Base-by-base conservation (phyloP, 2,888 invertebrate genomes). In the Heliconius ismenius region DNA sequence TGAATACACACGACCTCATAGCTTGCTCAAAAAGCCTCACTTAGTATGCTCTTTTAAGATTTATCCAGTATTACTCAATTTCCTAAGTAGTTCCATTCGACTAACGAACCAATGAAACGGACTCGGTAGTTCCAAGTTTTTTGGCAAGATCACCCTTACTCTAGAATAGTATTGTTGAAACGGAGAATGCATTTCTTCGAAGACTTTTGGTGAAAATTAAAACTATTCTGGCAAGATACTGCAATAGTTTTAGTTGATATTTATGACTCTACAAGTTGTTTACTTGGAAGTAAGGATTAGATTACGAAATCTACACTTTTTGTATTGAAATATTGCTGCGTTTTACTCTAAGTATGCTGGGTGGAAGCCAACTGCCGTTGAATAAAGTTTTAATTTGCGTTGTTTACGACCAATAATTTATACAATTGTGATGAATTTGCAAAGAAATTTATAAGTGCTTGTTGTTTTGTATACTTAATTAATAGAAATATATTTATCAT, bases 1-100 rank as follows among this genome's bases (percentile, higher is more conserved):
- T 72, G 76, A 72, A 73, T 54, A 73, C 72, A 67, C 76, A 32
- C 39, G 24, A 76, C 39, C 72, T 76, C 72, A 76, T 72, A 78
- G 76, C 62, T 76, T 78, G 74, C 76, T 76, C 43, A 43, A 58
- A 79, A 73, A 60, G 32, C 74, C 68, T 73, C 75, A 76, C 76
- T 79, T 76, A 76, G 76, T 76, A 78, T 76, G 78, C 76, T 76
- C 72, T 73, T 78, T 76, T 74, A 74, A 78, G 75, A 75, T 83
- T 80, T 83, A 83, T 83, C 84, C 84, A 82, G 86, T 84, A 87
- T 85, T 86, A 86, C 83, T 88, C 87, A 87, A 89, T 90, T 88
- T 84, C 84, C 84, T 86, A 86, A 89, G 87, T 88, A 87, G 83
- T 83, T 83, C 85, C 84, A 87, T 86, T 85, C 83, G 76, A 75